These are phyloP conservation scores for Temnopleurus reevesii DNA, from an alignment of 53 echinoderm and acorn worm species.

Conservation along the genomic window DNA sequence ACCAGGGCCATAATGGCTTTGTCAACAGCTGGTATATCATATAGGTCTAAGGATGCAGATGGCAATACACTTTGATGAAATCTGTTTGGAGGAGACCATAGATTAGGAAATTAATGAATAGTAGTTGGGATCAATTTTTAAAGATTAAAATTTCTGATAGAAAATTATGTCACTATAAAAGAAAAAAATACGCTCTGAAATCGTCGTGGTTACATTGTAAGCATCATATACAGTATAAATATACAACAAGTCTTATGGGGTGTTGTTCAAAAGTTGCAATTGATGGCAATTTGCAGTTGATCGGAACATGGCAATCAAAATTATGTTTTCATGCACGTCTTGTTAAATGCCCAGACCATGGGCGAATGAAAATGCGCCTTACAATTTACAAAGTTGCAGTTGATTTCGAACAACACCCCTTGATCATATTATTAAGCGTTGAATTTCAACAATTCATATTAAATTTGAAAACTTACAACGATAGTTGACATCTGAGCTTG, in stretches of 20 bases:
- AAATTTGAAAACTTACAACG: neutral
- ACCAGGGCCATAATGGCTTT: neutral
- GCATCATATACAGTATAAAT: neutral
- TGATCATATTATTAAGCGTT: too few relatives aligned
- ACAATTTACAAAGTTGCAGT: too few relatives aligned
- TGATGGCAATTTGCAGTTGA: neutral
- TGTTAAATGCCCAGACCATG: neutral
- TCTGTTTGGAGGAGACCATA: neutral
- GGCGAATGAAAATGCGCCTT: neutral
- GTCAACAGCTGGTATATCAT: neutral
- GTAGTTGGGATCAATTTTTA: too few relatives aligned
- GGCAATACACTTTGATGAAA: slow-evolving; percentile 4
- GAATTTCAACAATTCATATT: neutral
- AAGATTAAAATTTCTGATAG: neutral
- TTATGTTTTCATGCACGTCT: neutral
- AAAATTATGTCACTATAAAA: neutral
- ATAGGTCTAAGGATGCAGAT: neutral
- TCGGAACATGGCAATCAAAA: neutral
- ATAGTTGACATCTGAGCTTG: neutral
- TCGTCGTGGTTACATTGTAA: neutral
- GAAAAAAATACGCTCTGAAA: neutral
- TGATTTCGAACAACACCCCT: too few relatives aligned
- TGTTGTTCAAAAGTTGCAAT: neutral
- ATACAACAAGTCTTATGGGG: neutral
- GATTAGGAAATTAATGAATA: neutral